Conservation (phyloP, 2,113 vertebrate species). For the Parotia lawesii region DNA sequence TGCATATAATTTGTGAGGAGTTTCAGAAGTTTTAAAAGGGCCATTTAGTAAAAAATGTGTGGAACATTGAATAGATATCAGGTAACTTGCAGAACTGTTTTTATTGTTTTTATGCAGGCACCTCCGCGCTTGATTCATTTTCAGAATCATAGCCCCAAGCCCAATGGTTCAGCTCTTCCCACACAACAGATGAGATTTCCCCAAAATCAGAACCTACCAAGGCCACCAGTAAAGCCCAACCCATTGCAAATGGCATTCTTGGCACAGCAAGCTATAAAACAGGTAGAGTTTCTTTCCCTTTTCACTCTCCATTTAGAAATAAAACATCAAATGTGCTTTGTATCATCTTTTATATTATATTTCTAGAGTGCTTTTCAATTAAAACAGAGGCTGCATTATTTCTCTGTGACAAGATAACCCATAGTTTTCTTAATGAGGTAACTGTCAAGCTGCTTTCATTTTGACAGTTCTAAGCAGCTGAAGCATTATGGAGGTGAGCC, state of each 20-base stretch:
- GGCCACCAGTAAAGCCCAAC: conserved; percentile 66
- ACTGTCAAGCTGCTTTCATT: neutral
- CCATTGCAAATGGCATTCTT: conserved; percentile 77
- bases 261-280: conserved; percentile 80
- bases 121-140: conserved; percentile 80
- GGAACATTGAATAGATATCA: neutral
- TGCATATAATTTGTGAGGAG: neutral
- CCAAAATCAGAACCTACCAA: conserved; percentile 65
- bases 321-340: neutral
- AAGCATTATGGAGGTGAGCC: neutral
- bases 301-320: neutral
- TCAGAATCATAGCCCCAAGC: conserved; percentile 74
- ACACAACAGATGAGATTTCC: conserved; percentile 73
- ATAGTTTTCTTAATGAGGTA: neutral
- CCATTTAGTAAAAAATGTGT: neutral
- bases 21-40: neutral
- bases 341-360: neutral
- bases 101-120: conserved; percentile 54
- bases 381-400: neutral
- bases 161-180: conserved; percentile 70
- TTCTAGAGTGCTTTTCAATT: neutral
- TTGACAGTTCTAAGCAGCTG: neutral
- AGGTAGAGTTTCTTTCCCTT: conserved; percentile 60
- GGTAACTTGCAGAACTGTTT: neutral
- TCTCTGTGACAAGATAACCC: neutral